Conservation (phyloP, 1,140 invertebrate species). For the Drosophila persimilis region DNA sequence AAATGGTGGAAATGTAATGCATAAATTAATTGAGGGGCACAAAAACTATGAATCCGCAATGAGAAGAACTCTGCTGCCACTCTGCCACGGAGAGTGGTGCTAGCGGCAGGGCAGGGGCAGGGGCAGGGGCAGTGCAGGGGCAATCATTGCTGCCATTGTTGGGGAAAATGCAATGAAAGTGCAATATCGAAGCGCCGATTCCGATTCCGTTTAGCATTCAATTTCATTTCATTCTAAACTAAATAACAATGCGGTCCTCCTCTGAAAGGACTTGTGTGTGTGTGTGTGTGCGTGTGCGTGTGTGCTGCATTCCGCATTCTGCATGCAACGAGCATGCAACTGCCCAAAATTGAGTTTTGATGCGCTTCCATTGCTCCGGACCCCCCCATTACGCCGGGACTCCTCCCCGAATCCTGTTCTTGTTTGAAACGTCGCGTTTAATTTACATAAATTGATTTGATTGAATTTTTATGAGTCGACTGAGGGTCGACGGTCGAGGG, state of each 20-base stretch:
- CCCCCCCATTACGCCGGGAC: too few relatives aligned
- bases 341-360: slow-evolving; percentile 16
- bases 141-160: too few relatives aligned
- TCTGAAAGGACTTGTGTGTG: too few relatives aligned
- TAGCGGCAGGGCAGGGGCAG: background rate
- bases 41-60: slow-evolving; percentile 66
- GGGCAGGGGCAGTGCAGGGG: background rate
- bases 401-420: slow-evolving; percentile 11
- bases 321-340: background rate
- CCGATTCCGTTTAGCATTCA: slow-evolving; percentile 58
- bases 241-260: slow-evolving; percentile 62
- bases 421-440: slow-evolving; percentile 66
- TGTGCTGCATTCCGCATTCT: background rate
- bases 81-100: too few relatives aligned
- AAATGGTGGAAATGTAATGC: slow-evolving; percentile 61
- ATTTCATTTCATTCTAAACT: slow-evolving; percentile 72
- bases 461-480: slow-evolving; percentile 78
- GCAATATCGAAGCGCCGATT: slow-evolving; percentile 46
- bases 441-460: slow-evolving; percentile 82
- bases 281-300: too few relatives aligned
- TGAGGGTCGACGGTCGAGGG: too few relatives aligned
- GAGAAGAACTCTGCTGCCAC: slow-evolving; percentile 2
- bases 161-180: slow-evolving; percentile 55
- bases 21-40: slow-evolving; percentile 71
- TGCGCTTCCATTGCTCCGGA: slow-evolving; percentile 8